These are phyloP conservation scores for Centruroides sculpturatus DNA, from an alignment of 1,140 invertebrate genomes.

Conservation along the genomic window DNA sequence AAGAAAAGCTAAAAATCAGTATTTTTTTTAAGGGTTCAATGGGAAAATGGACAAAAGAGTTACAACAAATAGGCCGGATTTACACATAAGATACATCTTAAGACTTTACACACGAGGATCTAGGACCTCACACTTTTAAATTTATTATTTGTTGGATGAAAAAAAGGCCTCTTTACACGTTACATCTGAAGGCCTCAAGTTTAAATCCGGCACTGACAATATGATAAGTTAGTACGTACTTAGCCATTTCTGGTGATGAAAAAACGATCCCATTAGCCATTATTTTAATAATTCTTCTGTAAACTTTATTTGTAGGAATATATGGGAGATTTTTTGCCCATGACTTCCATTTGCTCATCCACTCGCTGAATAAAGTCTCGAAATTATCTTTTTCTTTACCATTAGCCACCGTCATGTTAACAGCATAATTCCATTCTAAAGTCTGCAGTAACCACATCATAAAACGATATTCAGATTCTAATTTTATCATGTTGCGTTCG, in stretches of 20 bases:
- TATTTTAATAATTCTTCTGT: background rate
- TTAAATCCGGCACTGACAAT: too few relatives aligned
- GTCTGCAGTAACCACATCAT: constrained; percentile 9
- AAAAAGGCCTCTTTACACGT: too few relatives aligned
- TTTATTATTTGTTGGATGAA: background rate
- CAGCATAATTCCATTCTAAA: constrained; percentile 13
- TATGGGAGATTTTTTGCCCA: background rate
- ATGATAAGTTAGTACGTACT: background rate
- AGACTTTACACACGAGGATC: too few relatives aligned
- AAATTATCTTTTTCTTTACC: background rate
- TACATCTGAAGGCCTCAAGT: too few relatives aligned
- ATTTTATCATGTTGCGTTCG: too few relatives aligned
- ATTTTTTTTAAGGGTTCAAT: background rate
- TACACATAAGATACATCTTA: too few relatives aligned
- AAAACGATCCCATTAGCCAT: constrained; percentile 2
- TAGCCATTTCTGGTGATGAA: background rate
- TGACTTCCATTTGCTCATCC: constrained; percentile 8
- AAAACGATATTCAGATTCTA: background rate
- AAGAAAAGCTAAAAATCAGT: background rate
- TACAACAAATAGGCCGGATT: too few relatives aligned
- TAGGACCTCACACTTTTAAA: background rate
- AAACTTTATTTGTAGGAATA: background rate
- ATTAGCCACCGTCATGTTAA: constrained; percentile 7
- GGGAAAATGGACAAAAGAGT: too few relatives aligned
- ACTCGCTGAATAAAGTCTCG: background rate